These are phyloP conservation scores for Nannospalax galili DNA, from an alignment of 2,113 vertebrate genomes.

Conservation along the genomic window DNA sequence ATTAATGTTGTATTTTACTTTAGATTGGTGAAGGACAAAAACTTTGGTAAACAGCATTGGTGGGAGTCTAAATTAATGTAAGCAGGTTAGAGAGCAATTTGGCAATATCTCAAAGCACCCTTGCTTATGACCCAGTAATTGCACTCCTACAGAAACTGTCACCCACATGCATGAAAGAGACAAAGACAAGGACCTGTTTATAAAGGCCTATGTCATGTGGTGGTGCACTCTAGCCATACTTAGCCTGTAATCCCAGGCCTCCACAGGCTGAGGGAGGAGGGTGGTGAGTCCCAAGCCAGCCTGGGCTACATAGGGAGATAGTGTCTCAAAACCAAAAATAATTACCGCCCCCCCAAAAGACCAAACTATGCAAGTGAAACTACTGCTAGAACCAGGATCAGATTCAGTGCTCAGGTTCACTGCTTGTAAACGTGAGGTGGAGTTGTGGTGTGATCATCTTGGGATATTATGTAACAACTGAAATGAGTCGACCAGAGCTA, in stretches of 20 bases:
- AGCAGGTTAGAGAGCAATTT: slow-evolving; percentile 19
- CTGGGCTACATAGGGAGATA: not conserved
- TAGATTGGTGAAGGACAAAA: not conserved
- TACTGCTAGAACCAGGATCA: too few species aligned
- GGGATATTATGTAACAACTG: not conserved
- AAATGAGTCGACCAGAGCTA: slow-evolving; percentile 24
- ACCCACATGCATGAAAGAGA: not conserved
- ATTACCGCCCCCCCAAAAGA: not conserved
- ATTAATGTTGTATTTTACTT: slow-evolving; percentile 25
- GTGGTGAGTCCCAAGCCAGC: not conserved
- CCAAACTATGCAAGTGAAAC: not conserved
- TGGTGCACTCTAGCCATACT: not conserved
- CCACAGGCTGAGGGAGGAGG: not conserved
- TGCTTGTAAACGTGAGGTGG: not conserved
- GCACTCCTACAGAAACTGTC: slow-evolving; percentile 6
- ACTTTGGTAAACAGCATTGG: not conserved
- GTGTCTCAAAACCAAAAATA: not conserved
- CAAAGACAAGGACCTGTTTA: not conserved
- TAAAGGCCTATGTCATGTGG: not conserved
- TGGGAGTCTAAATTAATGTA: slow-evolving; percentile 2
- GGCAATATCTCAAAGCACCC: slow-evolving; percentile 1
- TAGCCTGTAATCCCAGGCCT: not conserved
- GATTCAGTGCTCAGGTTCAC: too few species aligned
- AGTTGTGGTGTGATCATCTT: not conserved
- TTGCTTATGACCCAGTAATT: not conserved